phyloP scores from a whole-genome alignment of 2,113 vertebrate genomes.

The Thalassarche chlororhynchos region DNA sequence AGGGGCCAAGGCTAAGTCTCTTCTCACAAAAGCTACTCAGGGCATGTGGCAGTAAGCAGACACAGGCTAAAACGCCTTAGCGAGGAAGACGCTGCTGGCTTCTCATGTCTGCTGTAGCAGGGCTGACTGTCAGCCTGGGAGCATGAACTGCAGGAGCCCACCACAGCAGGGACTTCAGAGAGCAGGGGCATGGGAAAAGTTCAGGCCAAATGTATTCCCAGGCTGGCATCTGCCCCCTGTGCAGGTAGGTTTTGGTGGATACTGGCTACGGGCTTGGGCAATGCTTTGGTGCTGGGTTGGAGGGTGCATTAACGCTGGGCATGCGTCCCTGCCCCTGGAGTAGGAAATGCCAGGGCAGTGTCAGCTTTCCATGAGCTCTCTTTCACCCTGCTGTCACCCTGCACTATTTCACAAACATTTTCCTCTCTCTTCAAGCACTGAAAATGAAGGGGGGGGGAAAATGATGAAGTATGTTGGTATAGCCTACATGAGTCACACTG shows the following conservation, averaged over 20 bases:
- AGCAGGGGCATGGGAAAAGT: neutral
- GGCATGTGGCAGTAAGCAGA: neutral
- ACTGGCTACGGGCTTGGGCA: neutral
- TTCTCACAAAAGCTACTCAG: neutral
- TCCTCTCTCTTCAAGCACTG: neutral
- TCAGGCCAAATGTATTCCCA: neutral
- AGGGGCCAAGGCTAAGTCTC: neutral
- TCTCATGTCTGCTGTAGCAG: neutral
- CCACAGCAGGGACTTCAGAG: neutral
- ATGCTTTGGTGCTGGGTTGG: neutral
- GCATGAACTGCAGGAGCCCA: neutral
- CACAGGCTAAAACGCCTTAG: neutral
- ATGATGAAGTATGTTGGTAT: neutral
- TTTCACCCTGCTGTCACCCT: neutral
- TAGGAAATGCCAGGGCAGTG: neutral
- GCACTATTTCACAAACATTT: neutral
- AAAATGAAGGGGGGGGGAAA: neutral
- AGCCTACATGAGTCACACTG: neutral
- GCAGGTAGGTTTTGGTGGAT: neutral
- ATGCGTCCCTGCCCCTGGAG: neutral
- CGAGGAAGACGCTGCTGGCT: neutral
- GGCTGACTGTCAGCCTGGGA: neutral
- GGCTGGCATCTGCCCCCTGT: neutral
- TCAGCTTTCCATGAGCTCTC: neutral
- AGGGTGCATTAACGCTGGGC: neutral